Base-by-base conservation (phyloP, 2,797 vertebrate genomes). In the Sylvilagus floridanus region DNA sequence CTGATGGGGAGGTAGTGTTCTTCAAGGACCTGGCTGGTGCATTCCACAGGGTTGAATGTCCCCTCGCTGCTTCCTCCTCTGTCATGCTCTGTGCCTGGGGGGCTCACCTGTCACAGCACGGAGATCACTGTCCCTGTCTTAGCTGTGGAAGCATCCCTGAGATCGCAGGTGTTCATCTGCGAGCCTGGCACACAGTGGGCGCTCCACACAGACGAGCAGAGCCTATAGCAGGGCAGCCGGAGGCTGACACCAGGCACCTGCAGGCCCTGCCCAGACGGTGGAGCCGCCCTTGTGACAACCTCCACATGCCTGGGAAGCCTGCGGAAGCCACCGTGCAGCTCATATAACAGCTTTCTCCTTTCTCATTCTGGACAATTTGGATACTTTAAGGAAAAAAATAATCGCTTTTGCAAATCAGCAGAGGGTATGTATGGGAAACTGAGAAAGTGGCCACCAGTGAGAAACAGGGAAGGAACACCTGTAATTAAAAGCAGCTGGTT, bases 381-480 rank as follows among this genome's bases (percentile, higher is more conserved):
- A 82, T 73, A 79, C 83, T 90, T 77, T 19, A 1, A 73, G 47
- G 69, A 10, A 90, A 19, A 19, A 52, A 73, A 62, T 82, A 65
- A 78, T 71, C 65, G n/a, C 83, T 85, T 37, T 63, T n/a, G 93
- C 90, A 71, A 91, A 97, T 91, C 57, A 93, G 83, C 88, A 96
- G 75, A 88, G 76, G 93, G 79, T 30, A 1, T 50, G 17, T 30
- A 2, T 50, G 17, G 88, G 94, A 96, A 96, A 93, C 68, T 78
- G 87, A 86, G 93, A 95, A 87, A 94, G 82, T 32, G 96, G 93
- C 88, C 0, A 0, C 72, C 93, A 37, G 10, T 68, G 88, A 54
- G 95, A 77, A 96, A 97, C 94, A 97, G 97, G 91, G 88, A 92
- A 84, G 16, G 82, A 85, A 35, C 2, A 17, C 32, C 65, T 96